Base-by-base conservation (phyloP, 2,888 invertebrate genomes). In the Eilema sororculum region DNA sequence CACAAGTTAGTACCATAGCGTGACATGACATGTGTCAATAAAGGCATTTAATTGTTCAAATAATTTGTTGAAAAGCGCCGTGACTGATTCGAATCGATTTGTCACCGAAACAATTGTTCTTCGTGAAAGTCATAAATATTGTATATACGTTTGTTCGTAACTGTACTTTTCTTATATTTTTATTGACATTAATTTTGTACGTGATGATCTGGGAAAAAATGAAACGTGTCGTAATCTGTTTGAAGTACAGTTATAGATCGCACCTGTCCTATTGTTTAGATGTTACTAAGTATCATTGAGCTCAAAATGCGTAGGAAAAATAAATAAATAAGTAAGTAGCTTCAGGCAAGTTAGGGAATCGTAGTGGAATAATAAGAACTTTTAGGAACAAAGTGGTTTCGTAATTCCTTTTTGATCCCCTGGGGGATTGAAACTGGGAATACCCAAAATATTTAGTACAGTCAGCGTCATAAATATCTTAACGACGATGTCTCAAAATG, bases 41-140 rank as follows among this genome's bases (percentile, higher is more conserved):
- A 72, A 78, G 74, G 74, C 72, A 63, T 60, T 67, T 75, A 76
- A 76, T 78, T 76, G 72, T 62, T 64, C 33, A 41, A 59, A 66
- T 62, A 61, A 70, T 75, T 76, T 78, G 71, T 73, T 68, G 9
- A 30, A 58, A 71, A 70, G 70, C 64, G 56, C 70, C 75, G 73
- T 79, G 67, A 70, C 81, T 41, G 76, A 77, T 75, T 76, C 76
- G 69, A 88, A 88, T 88, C 81, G 74, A 87, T 88, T 88, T 87
- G 87, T 86, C 86, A 80, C 80, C 72, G 80, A 64, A 67, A 67
- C 82, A 77, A 80, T 78, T 74, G 75, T 77, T 80, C 73, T 61
- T 67, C 52, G 74, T 80, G 78, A 82, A 81, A 81, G 82, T 73
- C 68, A 69, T 62, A 81, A 77, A 70, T 73, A 73, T 70, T 72